Percentiles rank a stretch among this genome's conserved stretches.
Conservation (phyloP, 2,113 vertebrate genomes). For the Phyllostomus hastatus region DNA sequence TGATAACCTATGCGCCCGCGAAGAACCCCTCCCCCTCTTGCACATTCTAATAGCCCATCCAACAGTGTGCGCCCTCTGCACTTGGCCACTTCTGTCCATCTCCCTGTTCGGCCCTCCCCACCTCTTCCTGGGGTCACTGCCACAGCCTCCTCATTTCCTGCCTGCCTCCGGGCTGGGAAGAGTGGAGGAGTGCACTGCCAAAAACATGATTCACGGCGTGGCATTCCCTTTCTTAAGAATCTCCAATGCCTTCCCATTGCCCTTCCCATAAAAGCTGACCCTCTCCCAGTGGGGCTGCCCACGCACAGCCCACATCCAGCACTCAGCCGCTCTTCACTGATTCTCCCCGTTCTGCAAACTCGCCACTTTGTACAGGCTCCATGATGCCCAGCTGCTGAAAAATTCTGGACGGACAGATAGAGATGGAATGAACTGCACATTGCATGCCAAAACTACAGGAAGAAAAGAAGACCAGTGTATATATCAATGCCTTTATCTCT, state of each 20-base stretch:
- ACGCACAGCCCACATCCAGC: background rate
- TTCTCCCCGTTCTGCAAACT: background rate
- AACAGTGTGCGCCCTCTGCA: background rate
- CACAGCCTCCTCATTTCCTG: background rate
- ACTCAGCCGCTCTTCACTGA: background rate
- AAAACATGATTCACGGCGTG: fast-evolving
- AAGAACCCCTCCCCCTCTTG: background rate
- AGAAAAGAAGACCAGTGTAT: background rate
- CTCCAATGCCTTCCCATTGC: background rate
- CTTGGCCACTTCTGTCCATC: background rate
- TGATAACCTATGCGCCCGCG: background rate
- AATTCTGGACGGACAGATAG: background rate
- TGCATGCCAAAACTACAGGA: background rate
- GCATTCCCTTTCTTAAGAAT: background rate
- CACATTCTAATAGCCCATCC: no score
- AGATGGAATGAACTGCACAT: background rate
- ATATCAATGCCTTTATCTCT: background rate
- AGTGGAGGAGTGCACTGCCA: fast-evolving
- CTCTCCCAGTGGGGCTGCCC: background rate
- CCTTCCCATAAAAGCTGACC: background rate
- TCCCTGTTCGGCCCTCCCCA: background rate
- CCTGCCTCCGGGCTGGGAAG: background rate
- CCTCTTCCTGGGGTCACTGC: background rate
- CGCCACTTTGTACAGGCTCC: background rate
- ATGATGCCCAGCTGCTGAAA: background rate